phyloP scores from a whole-genome alignment of 2,888 invertebrate species.

The Boloria euphrosyne region DNA sequence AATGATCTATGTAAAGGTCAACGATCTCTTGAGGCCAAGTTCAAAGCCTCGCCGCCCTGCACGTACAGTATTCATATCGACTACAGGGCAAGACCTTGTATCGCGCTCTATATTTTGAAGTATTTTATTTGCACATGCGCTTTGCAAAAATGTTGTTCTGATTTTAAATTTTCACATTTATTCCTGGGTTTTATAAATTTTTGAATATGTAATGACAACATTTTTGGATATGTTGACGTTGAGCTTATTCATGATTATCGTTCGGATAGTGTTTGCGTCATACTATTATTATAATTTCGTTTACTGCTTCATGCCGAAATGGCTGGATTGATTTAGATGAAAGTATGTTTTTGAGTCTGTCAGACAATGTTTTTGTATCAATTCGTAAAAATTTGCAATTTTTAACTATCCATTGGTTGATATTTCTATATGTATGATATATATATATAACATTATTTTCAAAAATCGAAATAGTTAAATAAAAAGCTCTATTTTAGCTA shows the following conservation, averaged over 20 bases:
- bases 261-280: too few relatives aligned
- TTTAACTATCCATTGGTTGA: too few relatives aligned
- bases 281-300: too few relatives aligned
- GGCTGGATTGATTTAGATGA: too few relatives aligned
- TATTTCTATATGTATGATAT: too few relatives aligned
- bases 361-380: too few relatives aligned
- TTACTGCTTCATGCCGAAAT: too few relatives aligned
- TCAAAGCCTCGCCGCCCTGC: constrained; percentile 45
- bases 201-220: neutral
- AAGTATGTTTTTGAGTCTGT: too few relatives aligned
- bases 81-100: constrained; percentile 29
- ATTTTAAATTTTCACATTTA: constrained; percentile 7
- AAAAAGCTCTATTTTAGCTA: constrained; percentile 5
- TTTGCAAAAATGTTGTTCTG: constrained; percentile 8
- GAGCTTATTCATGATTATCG: neutral
- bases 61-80: constrained; percentile 36
- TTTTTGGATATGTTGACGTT: neutral
- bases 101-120: constrained; percentile 28
- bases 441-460: neutral
- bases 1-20: constrained; percentile 46
- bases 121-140: constrained; percentile 35
- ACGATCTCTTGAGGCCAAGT: constrained; percentile 46
- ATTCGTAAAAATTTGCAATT: too few relatives aligned
- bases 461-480: neutral
- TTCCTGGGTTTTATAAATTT: neutral